Evolutionary conservation across 2,797 vertebrate genomes (phyloP).

Genomic region (Myoxocephalus aenaeus): DNA sequence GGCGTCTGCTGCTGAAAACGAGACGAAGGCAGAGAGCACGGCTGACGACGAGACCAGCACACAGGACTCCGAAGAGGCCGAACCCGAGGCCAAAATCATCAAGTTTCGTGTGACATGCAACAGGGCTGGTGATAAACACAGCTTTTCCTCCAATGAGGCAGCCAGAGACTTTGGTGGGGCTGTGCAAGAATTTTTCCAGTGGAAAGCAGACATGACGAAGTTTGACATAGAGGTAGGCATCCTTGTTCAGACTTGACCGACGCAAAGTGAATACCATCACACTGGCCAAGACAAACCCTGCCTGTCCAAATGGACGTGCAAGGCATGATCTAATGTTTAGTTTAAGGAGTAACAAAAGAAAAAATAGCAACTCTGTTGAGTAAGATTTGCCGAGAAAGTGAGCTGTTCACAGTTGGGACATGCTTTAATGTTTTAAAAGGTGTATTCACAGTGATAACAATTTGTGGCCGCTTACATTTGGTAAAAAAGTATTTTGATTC

Average conservation of each 20-base stretch:
- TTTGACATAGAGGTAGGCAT: conserved; percentile 95
- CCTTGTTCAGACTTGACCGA: conserved; percentile 17
- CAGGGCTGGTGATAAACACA: conserved; percentile 94
- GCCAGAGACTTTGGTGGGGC: conserved; percentile 97
- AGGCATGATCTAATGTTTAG: not conserved
- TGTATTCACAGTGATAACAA: not conserved
- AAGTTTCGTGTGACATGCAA: conserved; percentile 97
- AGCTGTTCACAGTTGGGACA: not conserved
- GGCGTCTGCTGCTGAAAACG: conserved; percentile 54
- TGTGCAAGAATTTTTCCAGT: conserved; percentile 95
- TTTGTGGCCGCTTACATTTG: not conserved
- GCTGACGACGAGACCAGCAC: conserved; percentile 38
- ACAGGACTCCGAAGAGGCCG: conserved; percentile 55
- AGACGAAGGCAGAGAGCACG: conserved; percentile 19
- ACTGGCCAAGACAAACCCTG: conserved; percentile 34
- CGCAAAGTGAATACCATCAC: conserved; percentile 1
- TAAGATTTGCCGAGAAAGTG: conserved; percentile 7
- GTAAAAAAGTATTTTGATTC: not conserved
- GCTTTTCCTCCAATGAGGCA: conserved; percentile 95
- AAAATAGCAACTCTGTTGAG: not conserved
- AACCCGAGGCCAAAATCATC: conserved; percentile 67
- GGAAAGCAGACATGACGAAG: conserved; percentile 99
- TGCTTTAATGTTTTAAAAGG: not conserved
- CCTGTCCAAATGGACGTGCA: not conserved
- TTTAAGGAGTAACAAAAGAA: conserved; percentile 17